Base-by-base conservation (phyloP, 2,113 vertebrate genomes). In the Rafetus swinhoei region DNA sequence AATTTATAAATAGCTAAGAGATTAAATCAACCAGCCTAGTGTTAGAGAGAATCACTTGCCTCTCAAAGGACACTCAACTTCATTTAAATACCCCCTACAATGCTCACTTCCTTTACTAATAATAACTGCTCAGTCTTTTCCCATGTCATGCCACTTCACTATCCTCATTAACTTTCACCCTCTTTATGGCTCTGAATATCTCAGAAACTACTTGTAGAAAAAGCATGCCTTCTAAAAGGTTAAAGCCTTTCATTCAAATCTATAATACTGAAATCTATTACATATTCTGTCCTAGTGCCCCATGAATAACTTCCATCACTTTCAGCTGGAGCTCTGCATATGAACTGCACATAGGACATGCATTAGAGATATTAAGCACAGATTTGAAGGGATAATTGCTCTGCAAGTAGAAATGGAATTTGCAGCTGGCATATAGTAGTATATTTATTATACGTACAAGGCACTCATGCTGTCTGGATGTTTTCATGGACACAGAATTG, bases 51-150 rank as follows among this genome's bases (percentile, higher is more conserved):
- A 2, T 84, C 88, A 65, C 60, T 74, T 86, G 56, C 35, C 25
- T 81, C 86, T 93, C 77, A 87, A 82, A 52, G 87, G 52, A 55
- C n/a, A 90, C 54, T 87, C 84, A 25, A n/a, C 84, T 54, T 77
- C 76, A 57, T 59, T 90, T 79, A 74, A 45, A 57, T 10, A 50
- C 84, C 25, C 59, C 54, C 77, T 85, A 79, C 29, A 59, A 55
- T 69, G 24, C 25, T 15, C 52, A 69, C 76, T 80, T 27, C 56
- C 35, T 82, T 93, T 45, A 8, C 2, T 88, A 8, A 52, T 59
- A 21, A 90, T 32, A 84, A 76, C 54, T 27, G 27, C 27, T 81
- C 69, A 76, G 27, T 59, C 90, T 82, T 59, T 39, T 19, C 60
- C 39, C 18, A 7, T 11, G n/a, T 79, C 52, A 25, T 29, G 11